Percentiles rank a stretch among this genome's conserved stretches.
Evolutionary conservation across 92 coral and sea anemone species (phyloP).

Genomic region (Siderastrea radians): DNA sequence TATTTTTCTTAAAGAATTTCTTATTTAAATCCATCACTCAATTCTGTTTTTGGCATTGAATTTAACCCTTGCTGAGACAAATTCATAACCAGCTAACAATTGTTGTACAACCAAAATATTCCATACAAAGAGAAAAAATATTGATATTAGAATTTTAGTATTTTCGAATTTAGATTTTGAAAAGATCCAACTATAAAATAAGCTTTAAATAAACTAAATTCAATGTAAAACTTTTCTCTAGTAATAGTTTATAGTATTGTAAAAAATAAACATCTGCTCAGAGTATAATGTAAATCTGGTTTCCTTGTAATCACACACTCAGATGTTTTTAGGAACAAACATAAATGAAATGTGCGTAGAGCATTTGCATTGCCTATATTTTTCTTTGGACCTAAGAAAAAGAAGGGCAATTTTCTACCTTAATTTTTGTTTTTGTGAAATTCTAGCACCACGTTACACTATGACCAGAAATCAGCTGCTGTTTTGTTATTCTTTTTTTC

Average conservation of each 20-base stretch:
- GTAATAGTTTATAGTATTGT: conserved; percentile 9
- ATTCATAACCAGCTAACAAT: conserved; percentile 11
- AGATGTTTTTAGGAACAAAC: conserved; percentile 40
- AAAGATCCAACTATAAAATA: neutral
- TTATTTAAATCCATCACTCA: neutral
- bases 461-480: neutral
- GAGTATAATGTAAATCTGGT: conserved; percentile 30
- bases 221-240: neutral
- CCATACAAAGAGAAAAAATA: neutral
- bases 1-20: conserved; percentile 9
- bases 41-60: conserved; percentile 29
- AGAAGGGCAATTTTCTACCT: conserved; percentile 2
- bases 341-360: neutral
- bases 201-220: conserved; percentile 4
- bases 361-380: neutral
- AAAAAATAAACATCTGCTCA: conserved; percentile 42
- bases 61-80: conserved; percentile 30
- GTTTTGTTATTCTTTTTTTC: conserved; percentile 3
- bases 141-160: neutral
- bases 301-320: conserved; percentile 43
- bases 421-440: neutral
- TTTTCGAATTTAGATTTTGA: conserved; percentile 1
- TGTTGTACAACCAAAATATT: neutral
- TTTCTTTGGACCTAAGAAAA: neutral
- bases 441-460: neutral